Evolutionary conservation across 2,888 invertebrate species (phyloP), one percentile per base, ranked within the genome.

Genomic region (Pandemis heparana): DNA sequence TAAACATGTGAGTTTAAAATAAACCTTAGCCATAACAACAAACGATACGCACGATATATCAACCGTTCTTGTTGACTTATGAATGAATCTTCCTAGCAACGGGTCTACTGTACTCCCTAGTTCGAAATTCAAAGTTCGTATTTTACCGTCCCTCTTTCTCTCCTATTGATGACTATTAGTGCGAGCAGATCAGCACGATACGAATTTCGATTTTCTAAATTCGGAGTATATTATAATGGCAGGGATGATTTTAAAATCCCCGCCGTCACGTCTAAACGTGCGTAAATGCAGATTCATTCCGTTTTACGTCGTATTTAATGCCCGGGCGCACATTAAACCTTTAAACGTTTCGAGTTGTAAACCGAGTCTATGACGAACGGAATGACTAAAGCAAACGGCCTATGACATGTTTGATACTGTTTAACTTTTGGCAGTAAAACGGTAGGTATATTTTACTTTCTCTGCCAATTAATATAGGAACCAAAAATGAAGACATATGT

Each of bases 281-380:
- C 76, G 74, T 75, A 75, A 79, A 70, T 77, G 77, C 70, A 77
- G 77, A 78, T 81, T 75, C 84, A 81, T 84, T 85, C 78, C 78
- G 76, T 85, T 87, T 87, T 84, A 88, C 83, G 81, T 78, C 79
- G 79, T 80, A 82, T 82, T 85, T 86, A 83, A 83, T 78, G 83
- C 79, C 74, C 77, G 78, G 76, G 75, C 76, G 73, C 77, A 71
- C 78, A 78, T 78, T 79, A 80, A 79, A 79, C 81, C 78, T 69
- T 80, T 77, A 79, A 79, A 81, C 79, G 79, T 76, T 80, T 79
- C 72, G 77, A 81, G 84, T 80, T 82, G 79, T 85, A 85, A 85
- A 84, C 66, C 78, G 68, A 65, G 70, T 74, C 78, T 69, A 69
- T 69, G 76, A 76, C 77, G 80, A 80, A 81, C 77, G 78, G 76